These are phyloP conservation scores for Pyrgus malvae DNA, from an alignment of 2,888 invertebrate species.

Conservation along the genomic window DNA sequence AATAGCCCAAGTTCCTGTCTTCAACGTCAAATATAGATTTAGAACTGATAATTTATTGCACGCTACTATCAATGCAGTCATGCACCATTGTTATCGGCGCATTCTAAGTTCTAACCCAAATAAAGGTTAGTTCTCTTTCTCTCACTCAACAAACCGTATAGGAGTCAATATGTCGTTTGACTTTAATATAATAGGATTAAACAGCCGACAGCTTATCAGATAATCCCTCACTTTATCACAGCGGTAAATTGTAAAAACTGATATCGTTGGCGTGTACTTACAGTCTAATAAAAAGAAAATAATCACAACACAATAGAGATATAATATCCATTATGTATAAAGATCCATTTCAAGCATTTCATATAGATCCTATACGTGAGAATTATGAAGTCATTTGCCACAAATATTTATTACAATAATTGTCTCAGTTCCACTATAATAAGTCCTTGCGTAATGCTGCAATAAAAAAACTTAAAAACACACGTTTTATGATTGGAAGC, in stretches of 20 bases:
- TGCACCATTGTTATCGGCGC: neutral
- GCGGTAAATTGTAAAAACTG: constrained; percentile 6
- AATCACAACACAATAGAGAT: too few relatives aligned
- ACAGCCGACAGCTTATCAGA: neutral
- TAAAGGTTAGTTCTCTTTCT: constrained; percentile 34
- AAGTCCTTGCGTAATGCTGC: too few relatives aligned
- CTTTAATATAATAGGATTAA: neutral
- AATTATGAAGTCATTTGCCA: too few relatives aligned
- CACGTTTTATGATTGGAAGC: too few relatives aligned
- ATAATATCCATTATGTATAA: too few relatives aligned
- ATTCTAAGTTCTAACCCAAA: constrained; percentile 30
- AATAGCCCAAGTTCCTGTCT: neutral
- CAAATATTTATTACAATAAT: too few relatives aligned
- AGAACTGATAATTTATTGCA: constrained; percentile 6
- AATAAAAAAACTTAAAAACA: too few relatives aligned
- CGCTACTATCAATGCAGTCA: neutral
- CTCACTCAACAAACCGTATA: neutral
- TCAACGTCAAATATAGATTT: constrained; percentile 1
- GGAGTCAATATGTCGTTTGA: neutral
- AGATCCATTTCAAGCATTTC: too few relatives aligned
- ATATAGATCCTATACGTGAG: too few relatives aligned
- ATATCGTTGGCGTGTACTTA: too few relatives aligned
- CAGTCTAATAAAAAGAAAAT: too few relatives aligned
- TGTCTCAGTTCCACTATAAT: too few relatives aligned
- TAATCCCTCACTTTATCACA: constrained; percentile 2